Percentiles rank a stretch among this genome's conserved stretches.
phyloP scores from a whole-genome alignment of 2,113 vertebrate genomes.

The Chamaetylas fuelleborni region DNA sequence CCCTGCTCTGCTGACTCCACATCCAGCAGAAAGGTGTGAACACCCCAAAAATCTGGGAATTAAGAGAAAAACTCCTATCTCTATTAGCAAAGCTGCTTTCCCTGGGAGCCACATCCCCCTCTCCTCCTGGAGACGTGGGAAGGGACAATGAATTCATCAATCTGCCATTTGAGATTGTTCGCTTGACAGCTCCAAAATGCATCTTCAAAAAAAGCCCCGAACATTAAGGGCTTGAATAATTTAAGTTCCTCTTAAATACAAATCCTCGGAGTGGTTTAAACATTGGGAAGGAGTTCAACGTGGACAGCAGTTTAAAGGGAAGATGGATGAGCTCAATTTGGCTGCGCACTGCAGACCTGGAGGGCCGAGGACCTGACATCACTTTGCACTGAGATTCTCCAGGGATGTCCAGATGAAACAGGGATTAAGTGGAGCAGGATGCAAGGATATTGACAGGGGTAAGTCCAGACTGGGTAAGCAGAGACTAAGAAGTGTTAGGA shows the following conservation, averaged over 20 bases:
- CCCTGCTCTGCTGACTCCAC: neutral
- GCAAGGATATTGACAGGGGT: neutral
- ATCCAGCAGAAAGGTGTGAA: neutral
- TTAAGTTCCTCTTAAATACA: slow-evolving; percentile 70
- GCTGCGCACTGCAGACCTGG: slow-evolving; percentile 15
- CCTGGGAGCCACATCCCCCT: neutral
- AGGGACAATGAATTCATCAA: slow-evolving; percentile 60
- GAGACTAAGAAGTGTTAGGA: neutral
- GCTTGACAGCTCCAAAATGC: slow-evolving; percentile 68
- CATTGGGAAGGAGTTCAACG: slow-evolving; percentile 65
- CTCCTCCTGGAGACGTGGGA: neutral
- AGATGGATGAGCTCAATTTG: slow-evolving; percentile 38
- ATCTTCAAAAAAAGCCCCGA: slow-evolving; percentile 19
- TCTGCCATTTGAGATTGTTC: slow-evolving; percentile 58
- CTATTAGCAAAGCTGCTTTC: neutral
- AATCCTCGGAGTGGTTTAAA: slow-evolving; percentile 72
- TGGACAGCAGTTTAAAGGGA: slow-evolving; percentile 50
- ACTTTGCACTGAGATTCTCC: neutral
- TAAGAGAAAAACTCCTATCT: neutral
- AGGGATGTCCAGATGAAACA: neutral
- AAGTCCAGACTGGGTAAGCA: neutral
- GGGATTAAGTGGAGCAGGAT: neutral
- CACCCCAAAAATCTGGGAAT: neutral
- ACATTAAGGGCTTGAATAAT: slow-evolving; percentile 73
- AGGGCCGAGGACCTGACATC: neutral